phyloP scores from a whole-genome alignment of 2,797 vertebrate genomes.

The Hypotaenidia philippensis region DNA sequence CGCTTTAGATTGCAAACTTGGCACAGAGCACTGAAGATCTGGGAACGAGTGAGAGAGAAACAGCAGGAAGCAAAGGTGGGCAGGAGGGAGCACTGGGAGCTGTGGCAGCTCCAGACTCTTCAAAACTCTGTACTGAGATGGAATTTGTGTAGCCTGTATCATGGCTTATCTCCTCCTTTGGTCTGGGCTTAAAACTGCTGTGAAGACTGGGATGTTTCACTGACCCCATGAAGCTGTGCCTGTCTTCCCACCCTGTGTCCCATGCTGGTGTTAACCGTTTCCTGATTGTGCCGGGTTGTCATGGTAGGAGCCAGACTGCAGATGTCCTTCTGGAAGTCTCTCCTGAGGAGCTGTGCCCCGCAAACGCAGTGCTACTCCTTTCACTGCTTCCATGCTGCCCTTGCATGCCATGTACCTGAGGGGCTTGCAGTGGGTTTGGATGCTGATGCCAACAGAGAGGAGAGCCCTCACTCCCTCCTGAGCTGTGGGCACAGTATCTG shows the following conservation, averaged over 20 bases:
- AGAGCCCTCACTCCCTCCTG: background rate
- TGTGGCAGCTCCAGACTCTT: background rate
- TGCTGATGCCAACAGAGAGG: background rate
- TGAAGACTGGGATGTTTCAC: background rate
- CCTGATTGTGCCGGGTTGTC: background rate
- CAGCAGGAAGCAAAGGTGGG: conserved; percentile 68
- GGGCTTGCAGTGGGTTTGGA: background rate
- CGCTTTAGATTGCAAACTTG: conserved; percentile 49
- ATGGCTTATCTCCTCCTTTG: background rate
- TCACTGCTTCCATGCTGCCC: background rate
- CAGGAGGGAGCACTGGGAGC: background rate
- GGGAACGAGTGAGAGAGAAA: conserved; percentile 14
- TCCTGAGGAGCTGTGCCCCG: background rate
- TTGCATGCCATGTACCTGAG: background rate
- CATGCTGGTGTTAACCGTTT: background rate
- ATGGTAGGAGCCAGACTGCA: background rate
- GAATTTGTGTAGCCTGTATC: background rate
- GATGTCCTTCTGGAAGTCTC: background rate
- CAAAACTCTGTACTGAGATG: background rate
- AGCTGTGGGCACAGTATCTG: background rate
- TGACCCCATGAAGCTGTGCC: background rate
- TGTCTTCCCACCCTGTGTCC: background rate
- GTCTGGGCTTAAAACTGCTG: background rate
- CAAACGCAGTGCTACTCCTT: background rate
- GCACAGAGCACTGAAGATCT: background rate